These are phyloP conservation scores for Percina caprodes DNA, from an alignment of 2,113 vertebrate species.

Conservation along the genomic window DNA sequence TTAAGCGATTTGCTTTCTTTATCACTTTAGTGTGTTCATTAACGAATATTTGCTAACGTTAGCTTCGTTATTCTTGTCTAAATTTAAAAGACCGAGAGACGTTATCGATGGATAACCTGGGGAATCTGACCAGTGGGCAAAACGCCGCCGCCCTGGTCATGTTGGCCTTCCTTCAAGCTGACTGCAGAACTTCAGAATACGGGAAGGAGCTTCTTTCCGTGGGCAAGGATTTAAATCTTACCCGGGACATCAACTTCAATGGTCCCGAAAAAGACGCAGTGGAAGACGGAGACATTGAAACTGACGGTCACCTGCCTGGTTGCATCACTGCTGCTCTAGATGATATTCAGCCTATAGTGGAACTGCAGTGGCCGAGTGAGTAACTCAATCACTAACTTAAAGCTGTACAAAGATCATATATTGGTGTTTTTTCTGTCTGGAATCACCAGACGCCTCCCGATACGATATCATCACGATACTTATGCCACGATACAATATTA, in stretches of 20 bases:
- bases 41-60: neutral
- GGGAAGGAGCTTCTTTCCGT: slow-evolving; percentile 48
- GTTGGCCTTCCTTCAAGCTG: slow-evolving; percentile 74
- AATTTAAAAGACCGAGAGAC: neutral
- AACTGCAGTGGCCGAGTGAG: slow-evolving; percentile 54
- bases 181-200: slow-evolving; percentile 11
- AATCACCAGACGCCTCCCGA: no score
- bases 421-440: no score
- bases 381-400: neutral
- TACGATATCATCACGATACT: no score
- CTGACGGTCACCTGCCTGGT: slow-evolving; percentile 70
- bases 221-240: neutral
- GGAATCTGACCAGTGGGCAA: neutral
- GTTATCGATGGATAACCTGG: slow-evolving; percentile 57
- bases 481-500: no score
- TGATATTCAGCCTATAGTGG: slow-evolving; percentile 49
- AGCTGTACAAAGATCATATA: no score
- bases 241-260: slow-evolving; percentile 30
- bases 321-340: fast-evolving
- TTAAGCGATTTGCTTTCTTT: no score
- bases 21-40: neutral
- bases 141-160: slow-evolving; percentile 60
- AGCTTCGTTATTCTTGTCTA: neutral
- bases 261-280: fast-evolving
- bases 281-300: slow-evolving; percentile 70